Percentiles rank a stretch among this genome's conserved stretches.
These are phyloP conservation scores for Corvus moneduloides DNA, from an alignment of 2,113 vertebrate species.

Conservation along the genomic window DNA sequence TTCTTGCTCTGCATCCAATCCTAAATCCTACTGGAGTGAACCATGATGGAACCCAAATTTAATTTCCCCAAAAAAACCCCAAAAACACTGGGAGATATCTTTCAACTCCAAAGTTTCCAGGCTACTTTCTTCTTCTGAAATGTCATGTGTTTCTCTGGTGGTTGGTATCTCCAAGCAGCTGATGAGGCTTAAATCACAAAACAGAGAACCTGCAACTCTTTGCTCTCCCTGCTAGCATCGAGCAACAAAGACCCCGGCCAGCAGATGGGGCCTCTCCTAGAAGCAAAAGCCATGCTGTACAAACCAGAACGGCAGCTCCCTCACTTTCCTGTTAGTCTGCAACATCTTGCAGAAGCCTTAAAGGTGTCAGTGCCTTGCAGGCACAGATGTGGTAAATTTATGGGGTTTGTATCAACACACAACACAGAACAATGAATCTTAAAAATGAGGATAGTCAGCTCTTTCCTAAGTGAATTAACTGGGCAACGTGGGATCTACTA, in stretches of 20 bases:
- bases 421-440: not conserved
- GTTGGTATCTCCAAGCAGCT: not conserved
- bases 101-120: not conserved
- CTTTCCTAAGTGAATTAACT: not conserved
- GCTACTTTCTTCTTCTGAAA: not conserved
- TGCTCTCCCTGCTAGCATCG: not conserved
- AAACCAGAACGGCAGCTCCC: not conserved
- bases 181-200: not conserved
- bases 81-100: not conserved
- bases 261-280: not conserved
- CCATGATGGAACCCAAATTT: not conserved
- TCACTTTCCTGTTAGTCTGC: not conserved
- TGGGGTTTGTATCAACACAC: not conserved
- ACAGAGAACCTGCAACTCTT: not conserved
- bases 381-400: not conserved
- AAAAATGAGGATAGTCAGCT: not conserved
- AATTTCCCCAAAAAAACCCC: not conserved
- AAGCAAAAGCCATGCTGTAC: accelerated
- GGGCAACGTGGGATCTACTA: not conserved
- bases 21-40: not conserved
- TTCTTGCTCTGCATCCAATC: not conserved
- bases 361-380: not conserved
- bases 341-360: not conserved
- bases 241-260: not conserved
- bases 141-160: not conserved